Conservation (phyloP, 92 coral and sea anemone species). For the Epizoanthus fatuus region DNA sequence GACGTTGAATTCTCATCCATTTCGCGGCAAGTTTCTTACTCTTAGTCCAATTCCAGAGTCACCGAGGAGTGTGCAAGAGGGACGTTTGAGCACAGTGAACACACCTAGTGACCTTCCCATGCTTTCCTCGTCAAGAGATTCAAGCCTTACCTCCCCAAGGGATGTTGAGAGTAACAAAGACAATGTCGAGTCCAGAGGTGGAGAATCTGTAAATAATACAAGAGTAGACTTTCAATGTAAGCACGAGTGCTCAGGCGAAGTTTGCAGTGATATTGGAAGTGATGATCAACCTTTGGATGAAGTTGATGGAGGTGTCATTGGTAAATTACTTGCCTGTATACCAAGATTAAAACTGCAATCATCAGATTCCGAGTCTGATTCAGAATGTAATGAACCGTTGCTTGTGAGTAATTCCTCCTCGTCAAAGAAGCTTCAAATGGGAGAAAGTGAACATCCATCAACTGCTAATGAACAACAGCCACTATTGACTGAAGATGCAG, state of each 20-base stretch:
- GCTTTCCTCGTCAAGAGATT: background rate
- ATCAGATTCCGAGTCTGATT: slow-evolving; percentile 46
- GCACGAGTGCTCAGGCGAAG: background rate
- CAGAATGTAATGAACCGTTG: background rate
- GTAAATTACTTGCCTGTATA: slow-evolving; percentile 69
- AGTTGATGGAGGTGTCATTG: slow-evolving; percentile 82
- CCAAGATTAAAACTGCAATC: slow-evolving; percentile 60
- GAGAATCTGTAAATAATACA: background rate
- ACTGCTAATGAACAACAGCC: background rate
- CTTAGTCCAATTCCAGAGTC: slow-evolving; percentile 94
- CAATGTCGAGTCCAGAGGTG: background rate
- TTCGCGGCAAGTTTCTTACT: slow-evolving; percentile 63
- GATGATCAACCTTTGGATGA: slow-evolving; percentile 56
- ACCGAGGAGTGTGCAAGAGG: slow-evolving; percentile 58
- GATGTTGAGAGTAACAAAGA: background rate
- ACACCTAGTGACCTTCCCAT: background rate
- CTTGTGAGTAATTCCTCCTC: background rate
- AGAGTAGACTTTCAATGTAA: background rate
- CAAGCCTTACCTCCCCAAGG: background rate
- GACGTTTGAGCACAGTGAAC: background rate
- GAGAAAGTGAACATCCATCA: background rate
- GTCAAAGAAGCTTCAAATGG: background rate
- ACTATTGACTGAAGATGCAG: background rate
- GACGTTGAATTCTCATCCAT: slow-evolving; percentile 52
- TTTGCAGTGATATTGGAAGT: slow-evolving; percentile 14